Evolutionary conservation across 2,113 vertebrate species (phyloP), one percentile per base, ranked within the genome.

Genomic region (Anoplopoma fimbria): DNA sequence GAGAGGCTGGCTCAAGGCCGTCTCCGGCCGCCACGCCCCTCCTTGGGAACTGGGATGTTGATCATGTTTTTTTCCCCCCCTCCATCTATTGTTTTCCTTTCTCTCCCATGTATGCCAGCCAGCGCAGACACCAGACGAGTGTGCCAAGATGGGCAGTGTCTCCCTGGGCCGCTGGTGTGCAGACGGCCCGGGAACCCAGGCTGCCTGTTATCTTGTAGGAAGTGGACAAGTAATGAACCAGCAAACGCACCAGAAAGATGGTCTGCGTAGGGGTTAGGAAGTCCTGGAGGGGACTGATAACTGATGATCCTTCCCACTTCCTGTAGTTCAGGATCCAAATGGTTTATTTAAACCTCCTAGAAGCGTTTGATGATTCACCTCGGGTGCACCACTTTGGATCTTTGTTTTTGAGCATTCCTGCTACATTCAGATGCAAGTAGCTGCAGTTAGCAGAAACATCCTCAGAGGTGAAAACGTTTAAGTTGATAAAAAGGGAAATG

Each of bases 51-150:
- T 58, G 82, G 86, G 75, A 88, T 93, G 93, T 92, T 91, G 91
- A 92, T 83, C 65, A 88, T 81, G 71, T 75, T 89, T 77, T 87
- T 87, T 82, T 27, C 7, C 14, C 25, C 9, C 60, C 19, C 57
- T n/a, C 85, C 79, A 83, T 80, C 92, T 79, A 94, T 94, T 95
- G 93, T 95, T 94, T 86, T 91, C 38, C 13, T 7, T 71, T 86
- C 90, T 92, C 81, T 83, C 76, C 77, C 76, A 23, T 76, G 77
- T 23, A 8, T 6, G 9, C 17, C 9, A 47, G 25, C 58, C 63
- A 74, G 31, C 23, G 38, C 36, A 72, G 76, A 81, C 79, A 61
- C 27, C 68, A 75, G 68, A 64, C 14, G 1, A 65, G 60, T 42
- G 64, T 60, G 64, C 88, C 69, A 67, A 55, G n/a, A 53, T 47